phyloP scores from a whole-genome alignment of 2,113 vertebrate species.

The Ardeotis arabs region DNA sequence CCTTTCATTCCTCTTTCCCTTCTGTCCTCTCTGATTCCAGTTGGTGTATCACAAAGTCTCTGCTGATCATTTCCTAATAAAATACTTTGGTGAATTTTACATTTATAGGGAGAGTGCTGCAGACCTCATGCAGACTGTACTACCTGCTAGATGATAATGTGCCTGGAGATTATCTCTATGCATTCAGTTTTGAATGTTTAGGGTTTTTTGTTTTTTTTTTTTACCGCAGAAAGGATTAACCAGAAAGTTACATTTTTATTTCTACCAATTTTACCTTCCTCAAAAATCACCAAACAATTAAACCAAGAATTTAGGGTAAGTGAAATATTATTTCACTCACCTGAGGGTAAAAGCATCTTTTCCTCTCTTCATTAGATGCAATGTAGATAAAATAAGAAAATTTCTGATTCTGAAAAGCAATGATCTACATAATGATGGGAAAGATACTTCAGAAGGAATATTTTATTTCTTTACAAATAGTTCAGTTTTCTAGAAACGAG shows the following conservation, averaged over 20 bases:
- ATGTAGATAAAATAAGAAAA: neutral
- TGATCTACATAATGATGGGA: neutral
- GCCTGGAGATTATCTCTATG: neutral
- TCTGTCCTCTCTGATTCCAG: conserved; percentile 37
- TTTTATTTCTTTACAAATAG: neutral
- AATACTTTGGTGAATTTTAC: neutral
- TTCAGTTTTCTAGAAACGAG: neutral
- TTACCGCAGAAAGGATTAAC: neutral
- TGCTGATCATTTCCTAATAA: conserved; percentile 28
- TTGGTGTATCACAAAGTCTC: conserved; percentile 3
- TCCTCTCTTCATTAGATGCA: neutral
- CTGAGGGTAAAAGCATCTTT: neutral
- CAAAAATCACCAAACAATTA: neutral
- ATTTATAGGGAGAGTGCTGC: neutral
- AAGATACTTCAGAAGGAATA: neutral
- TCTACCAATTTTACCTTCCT: neutral
- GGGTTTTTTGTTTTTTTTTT: neutral
- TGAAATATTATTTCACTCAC: neutral
- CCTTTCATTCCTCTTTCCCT: conserved; percentile 30
- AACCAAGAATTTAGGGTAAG: neutral
- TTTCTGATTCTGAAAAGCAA: neutral
- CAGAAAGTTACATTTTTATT: neutral
- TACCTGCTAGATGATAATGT: neutral
- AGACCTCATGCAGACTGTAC: neutral
- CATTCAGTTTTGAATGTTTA: neutral